Percentiles rank a stretch among this genome's conserved stretches.
Conservation (phyloP, 2,113 vertebrate genomes). For the Rallus limicola region DNA sequence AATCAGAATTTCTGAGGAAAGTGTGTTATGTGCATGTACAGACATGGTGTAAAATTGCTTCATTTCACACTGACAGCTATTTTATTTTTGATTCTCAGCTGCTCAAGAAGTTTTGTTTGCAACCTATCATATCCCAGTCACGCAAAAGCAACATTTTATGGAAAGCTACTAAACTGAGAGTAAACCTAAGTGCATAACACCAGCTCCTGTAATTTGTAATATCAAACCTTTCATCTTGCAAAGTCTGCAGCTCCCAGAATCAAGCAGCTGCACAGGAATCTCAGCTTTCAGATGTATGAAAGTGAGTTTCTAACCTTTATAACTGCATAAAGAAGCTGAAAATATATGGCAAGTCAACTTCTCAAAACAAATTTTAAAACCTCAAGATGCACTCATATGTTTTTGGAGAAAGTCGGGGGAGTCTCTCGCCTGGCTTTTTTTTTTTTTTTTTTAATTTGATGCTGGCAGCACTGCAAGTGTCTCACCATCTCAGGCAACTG, state of each 20-base stretch:
- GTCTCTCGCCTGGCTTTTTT: fast-evolving
- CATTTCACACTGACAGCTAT: not conserved
- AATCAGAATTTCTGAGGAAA: not conserved
- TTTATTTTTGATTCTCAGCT: slow-evolving; percentile 35
- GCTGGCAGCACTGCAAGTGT: not conserved
- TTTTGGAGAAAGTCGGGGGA: not conserved
- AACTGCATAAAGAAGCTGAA: not conserved
- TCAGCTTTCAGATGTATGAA: not conserved
- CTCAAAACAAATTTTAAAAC: not conserved
- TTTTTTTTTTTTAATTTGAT: not conserved
- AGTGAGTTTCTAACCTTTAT: not conserved
- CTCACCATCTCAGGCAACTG: not conserved
- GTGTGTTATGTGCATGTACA: not conserved
- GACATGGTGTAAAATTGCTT: not conserved
- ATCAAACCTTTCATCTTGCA: not conserved
- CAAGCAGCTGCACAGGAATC: not conserved
- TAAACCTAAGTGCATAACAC: not conserved
- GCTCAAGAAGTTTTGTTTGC: not conserved
- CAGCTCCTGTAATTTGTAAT: not conserved
- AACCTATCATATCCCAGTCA: not conserved
- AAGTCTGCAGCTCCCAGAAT: not conserved
- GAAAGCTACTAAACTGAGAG: slow-evolving; percentile 15
- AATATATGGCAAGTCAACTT: not conserved
- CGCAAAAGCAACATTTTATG: not conserved
- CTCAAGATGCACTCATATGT: not conserved